Conservation (phyloP, 2,888 invertebrate species). For the Diploptera punctata region DNA sequence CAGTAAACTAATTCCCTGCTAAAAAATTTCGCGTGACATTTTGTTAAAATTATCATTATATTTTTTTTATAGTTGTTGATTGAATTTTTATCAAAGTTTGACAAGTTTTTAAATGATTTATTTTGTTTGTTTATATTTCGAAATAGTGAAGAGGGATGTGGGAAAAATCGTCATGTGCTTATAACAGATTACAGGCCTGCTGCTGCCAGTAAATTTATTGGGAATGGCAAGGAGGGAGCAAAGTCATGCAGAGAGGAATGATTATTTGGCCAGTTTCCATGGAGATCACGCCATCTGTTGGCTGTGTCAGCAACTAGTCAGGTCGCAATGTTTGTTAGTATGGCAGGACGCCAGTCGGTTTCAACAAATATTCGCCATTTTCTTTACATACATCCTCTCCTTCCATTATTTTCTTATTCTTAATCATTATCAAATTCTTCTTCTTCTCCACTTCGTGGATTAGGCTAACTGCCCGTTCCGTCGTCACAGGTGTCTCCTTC, state of each 20-base stretch:
- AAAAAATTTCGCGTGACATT: too few relatives aligned
- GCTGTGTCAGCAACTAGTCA: conserved; percentile 19
- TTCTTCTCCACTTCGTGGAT: too few relatives aligned
- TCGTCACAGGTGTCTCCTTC: too few relatives aligned
- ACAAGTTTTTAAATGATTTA: conserved; percentile 10
- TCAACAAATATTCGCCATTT: too few relatives aligned
- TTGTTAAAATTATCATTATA: too few relatives aligned
- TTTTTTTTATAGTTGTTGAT: conserved; percentile 18
- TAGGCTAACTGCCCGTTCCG: too few relatives aligned
- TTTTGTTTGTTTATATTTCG: neutral
- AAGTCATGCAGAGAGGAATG: neutral
- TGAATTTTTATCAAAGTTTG: conserved; percentile 19
- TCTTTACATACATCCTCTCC: neutral
- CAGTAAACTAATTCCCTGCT: too few relatives aligned
- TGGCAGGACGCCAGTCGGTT: conserved; percentile 10
- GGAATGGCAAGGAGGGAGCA: neutral
- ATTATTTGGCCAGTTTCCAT: conserved; percentile 24
- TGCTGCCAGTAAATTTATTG: neutral
- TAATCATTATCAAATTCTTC: too few relatives aligned
- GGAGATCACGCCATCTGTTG: conserved; percentile 20
- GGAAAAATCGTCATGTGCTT: conserved; percentile 1
- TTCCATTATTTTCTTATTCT: neutral
- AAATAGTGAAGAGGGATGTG: neutral
- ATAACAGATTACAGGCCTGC: conserved; percentile 3
- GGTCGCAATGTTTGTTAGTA: conserved; percentile 9